These are phyloP conservation scores for Glossophaga mutica DNA, from an alignment of 2,797 vertebrate species.

Conservation along the genomic window DNA sequence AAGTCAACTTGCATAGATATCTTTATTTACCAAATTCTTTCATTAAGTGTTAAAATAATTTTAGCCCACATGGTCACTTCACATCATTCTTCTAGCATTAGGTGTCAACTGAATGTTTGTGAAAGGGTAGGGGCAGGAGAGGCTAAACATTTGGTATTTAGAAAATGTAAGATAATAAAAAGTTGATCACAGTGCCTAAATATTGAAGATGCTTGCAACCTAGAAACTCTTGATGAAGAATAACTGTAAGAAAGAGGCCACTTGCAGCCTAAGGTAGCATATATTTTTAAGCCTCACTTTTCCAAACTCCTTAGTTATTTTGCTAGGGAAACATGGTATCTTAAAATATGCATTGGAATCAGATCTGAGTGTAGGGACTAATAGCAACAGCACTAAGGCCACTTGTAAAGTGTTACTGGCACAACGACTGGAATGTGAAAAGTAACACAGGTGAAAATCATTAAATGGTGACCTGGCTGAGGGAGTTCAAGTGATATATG, in stretches of 20 bases:
- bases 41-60: neutral
- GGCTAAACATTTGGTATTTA: neutral
- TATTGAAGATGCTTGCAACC: neutral
- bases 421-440: conserved; percentile 8
- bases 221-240: neutral
- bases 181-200: neutral
- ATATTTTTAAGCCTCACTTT: conserved; percentile 16
- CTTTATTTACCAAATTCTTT: conserved; percentile 1
- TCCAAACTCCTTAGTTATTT: conserved; percentile 15
- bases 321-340: neutral
- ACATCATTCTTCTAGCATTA: neutral
- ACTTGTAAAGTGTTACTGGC: neutral
- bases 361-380: neutral
- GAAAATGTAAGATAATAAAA: conserved; percentile 31
- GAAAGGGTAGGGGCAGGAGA: neutral
- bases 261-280: neutral
- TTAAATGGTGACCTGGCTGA: neutral
- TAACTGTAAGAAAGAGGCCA: neutral
- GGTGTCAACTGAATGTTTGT: neutral
- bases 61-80: neutral
- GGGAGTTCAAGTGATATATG: neutral
- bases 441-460: conserved; percentile 36
- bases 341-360: neutral
- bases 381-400: neutral
- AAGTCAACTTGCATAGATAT: neutral